A percentile compares a stretch with the other conserved stretches of the same genome.
phyloP scores from a whole-genome alignment of 2,888 invertebrate species.

The Tachina grossa region DNA sequence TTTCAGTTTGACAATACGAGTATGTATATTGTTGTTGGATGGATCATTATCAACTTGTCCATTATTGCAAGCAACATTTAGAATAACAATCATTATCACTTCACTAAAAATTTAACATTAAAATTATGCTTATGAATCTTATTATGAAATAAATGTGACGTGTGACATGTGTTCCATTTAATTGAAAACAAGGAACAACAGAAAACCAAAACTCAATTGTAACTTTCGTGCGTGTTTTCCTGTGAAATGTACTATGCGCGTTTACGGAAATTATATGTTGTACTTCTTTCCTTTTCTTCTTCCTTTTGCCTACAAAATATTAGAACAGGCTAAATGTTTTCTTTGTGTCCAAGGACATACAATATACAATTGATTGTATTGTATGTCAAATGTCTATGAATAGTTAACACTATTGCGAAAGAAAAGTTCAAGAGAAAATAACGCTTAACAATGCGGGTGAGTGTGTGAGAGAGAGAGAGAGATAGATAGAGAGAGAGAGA shows the following conservation, averaged over 20 bases:
- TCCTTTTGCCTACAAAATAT: neutral
- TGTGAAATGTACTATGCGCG: neutral
- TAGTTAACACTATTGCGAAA: constrained; percentile 24
- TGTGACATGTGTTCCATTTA: constrained; percentile 67
- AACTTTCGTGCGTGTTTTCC: neutral
- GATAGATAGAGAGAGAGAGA: neutral
- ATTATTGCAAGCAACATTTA: constrained; percentile 23
- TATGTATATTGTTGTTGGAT: neutral
- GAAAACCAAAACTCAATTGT: constrained; percentile 1
- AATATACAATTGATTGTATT: constrained; percentile 2
- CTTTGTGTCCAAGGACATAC: constrained; percentile 37
- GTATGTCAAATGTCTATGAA: constrained; percentile 40
- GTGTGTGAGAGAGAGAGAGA: neutral
- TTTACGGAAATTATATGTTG: neutral
- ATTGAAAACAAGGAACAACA: constrained; percentile 28
- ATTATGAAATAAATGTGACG: constrained; percentile 62
- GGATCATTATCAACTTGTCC: constrained; percentile 34
- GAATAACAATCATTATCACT: constrained; percentile 29
- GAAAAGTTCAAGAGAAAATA: constrained; percentile 45
- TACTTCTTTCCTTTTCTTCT: neutral
- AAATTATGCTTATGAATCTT: constrained; percentile 53
- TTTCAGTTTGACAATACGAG: constrained; percentile 8
- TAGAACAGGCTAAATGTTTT: constrained; percentile 16
- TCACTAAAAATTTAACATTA: constrained; percentile 29
- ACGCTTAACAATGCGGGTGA: neutral